Evolutionary conservation across 2,888 invertebrate genomes (phyloP).

Genomic region (Apamea anceps): DNA sequence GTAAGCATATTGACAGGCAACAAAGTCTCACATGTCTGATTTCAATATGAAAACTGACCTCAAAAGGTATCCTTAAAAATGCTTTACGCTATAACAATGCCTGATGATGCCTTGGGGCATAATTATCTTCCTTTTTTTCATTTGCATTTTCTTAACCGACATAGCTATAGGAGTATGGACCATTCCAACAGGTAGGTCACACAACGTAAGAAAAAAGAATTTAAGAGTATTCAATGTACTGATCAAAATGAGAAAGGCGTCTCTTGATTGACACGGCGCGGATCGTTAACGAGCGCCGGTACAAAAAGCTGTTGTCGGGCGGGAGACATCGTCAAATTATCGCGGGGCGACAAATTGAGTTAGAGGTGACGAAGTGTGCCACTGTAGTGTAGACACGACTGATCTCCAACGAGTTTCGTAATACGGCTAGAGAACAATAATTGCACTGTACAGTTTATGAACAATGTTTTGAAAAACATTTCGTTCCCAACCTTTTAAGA

Average conservation of each 20-base stretch:
- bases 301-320: slow-evolving; percentile 67
- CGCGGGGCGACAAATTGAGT: slow-evolving; percentile 74
- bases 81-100: slow-evolving; percentile 22
- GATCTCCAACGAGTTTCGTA: slow-evolving; percentile 51
- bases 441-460: slow-evolving; percentile 12
- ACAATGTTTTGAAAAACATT: slow-evolving; percentile 10
- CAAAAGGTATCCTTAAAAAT: slow-evolving; percentile 11
- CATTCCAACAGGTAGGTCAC: slow-evolving; percentile 11
- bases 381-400: slow-evolving; percentile 43
- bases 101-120: slow-evolving; percentile 17
- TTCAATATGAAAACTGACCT: not conserved
- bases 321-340: slow-evolving; percentile 77
- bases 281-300: slow-evolving; percentile 65
- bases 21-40: not conserved
- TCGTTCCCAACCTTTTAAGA: not conserved
- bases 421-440: slow-evolving; percentile 28
- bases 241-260: slow-evolving; percentile 53
- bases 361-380: slow-evolving; percentile 69
- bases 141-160: slow-evolving; percentile 27
- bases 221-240: slow-evolving; percentile 52
- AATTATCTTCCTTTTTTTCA: slow-evolving; percentile 31
- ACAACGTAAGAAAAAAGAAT: slow-evolving; percentile 2
- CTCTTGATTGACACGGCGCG: slow-evolving; percentile 66
- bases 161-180: not conserved
- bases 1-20: not conserved